These are phyloP conservation scores for Patella depressa DNA, from an alignment of 2,888 invertebrate species.

Conservation along the genomic window DNA sequence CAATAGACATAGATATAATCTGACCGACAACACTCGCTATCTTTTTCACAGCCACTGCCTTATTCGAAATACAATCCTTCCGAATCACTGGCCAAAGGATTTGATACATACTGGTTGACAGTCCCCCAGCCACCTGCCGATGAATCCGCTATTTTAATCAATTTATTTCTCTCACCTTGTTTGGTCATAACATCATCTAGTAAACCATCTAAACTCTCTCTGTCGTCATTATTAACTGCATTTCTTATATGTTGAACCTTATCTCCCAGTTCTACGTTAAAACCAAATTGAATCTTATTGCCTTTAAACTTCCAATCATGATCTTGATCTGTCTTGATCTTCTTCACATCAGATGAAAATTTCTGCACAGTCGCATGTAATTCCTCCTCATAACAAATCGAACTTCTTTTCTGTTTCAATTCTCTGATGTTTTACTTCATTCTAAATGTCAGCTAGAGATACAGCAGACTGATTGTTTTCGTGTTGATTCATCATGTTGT, in stretches of 20 bases:
- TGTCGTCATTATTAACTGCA: no score
- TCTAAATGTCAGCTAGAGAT: not conserved
- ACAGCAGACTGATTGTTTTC: not conserved
- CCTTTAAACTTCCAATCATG: no score
- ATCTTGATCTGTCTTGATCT: no score
- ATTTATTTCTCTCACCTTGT: not conserved
- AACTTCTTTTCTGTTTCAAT: no score
- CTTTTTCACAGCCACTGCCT: constrained; percentile 22
- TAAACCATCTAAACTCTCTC: not conserved
- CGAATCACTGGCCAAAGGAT: no score
- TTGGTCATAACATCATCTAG: not conserved
- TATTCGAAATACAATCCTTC: not conserved
- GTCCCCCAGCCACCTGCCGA: not conserved
- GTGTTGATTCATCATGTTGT: no score
- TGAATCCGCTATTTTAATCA: not conserved
- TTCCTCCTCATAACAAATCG: no score
- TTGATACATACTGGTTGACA: not conserved
- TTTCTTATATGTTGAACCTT: no score
- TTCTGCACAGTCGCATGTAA: no score
- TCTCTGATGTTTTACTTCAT: not conserved
- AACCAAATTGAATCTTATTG: no score
- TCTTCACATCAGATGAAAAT: no score
- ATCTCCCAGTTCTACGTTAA: no score
- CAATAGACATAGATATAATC: not conserved
- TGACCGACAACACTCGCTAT: constrained; percentile 39